phyloP scores from a whole-genome alignment of 2,888 invertebrate species.

The Arctia plantaginis region DNA sequence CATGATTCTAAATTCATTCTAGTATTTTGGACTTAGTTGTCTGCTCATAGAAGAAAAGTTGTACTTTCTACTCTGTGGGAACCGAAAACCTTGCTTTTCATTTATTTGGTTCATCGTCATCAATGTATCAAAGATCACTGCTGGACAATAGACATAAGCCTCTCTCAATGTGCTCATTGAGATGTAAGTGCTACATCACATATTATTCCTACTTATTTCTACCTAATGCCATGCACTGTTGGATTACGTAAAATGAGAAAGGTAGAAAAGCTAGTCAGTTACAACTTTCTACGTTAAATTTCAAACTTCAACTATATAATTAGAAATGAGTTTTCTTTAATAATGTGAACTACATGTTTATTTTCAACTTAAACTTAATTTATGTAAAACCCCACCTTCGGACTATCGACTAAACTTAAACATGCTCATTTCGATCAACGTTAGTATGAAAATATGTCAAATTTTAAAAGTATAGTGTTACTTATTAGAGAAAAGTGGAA shows the following conservation, averaged over 20 bases:
- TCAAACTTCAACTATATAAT: not conserved
- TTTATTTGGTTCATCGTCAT: not conserved
- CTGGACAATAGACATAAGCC: not conserved
- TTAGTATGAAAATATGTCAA: not conserved
- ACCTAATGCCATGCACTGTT: not conserved
- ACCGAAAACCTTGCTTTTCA: not conserved
- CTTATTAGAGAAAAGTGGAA: conserved; percentile 47
- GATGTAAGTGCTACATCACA: not conserved
- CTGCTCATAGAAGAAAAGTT: not conserved
- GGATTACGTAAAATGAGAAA: not conserved
- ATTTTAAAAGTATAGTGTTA: conserved; percentile 49
- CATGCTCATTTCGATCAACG: not conserved
- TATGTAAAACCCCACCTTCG: not conserved
- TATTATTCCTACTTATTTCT: not conserved
- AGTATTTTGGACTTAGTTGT: not conserved
- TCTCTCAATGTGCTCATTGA: not conserved
- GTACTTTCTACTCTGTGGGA: not conserved
- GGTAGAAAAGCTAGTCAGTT: not conserved
- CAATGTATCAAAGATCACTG: not conserved
- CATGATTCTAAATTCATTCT: not conserved
- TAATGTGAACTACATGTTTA: not conserved
- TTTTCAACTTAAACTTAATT: not conserved
- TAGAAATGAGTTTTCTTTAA: not conserved
- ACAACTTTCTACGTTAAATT: not conserved
- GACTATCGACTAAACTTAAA: not conserved